phyloP scores from a whole-genome alignment of 2,797 vertebrate genomes.

The Valencia hispanica region DNA sequence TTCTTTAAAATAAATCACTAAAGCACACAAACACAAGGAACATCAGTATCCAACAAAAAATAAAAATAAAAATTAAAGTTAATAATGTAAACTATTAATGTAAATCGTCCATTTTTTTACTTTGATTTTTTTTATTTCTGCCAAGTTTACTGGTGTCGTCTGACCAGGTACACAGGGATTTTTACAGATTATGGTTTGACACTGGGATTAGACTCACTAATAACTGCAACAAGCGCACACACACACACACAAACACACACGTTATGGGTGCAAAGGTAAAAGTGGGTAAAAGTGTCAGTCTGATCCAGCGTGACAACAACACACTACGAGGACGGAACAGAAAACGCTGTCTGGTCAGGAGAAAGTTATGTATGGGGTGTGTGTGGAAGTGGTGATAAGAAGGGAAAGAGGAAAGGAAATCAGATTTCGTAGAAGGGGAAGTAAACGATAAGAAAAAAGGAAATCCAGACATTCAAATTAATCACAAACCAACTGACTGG shows the following conservation, averaged over 20 bases:
- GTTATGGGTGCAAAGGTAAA: conserved; percentile 32
- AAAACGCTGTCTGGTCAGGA: conserved; percentile 44
- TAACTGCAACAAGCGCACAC: background rate
- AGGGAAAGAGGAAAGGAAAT: conserved; percentile 21
- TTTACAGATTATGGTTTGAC: background rate
- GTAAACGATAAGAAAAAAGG: conserved; percentile 23
- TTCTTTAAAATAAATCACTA: background rate
- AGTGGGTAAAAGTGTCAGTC: conserved; percentile 44
- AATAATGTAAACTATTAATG: no score
- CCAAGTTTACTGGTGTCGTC: background rate
- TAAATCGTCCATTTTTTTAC: background rate
- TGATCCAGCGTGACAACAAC: conserved; percentile 27
- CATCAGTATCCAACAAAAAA: background rate
- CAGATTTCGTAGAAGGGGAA: background rate
- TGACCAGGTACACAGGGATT: background rate
- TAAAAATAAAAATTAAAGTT: background rate
- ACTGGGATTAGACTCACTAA: background rate
- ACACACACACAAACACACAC: conserved; percentile 16
- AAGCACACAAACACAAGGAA: background rate
- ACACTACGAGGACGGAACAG: conserved; percentile 43
- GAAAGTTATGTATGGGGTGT: conserved; percentile 20
- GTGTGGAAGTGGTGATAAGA: conserved; percentile 20
- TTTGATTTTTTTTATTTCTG: background rate
- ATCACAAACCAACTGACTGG: conserved; percentile 37
- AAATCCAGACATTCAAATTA: conserved; percentile 41